A percentile compares a stretch with the other conserved stretches of the same genome.
Conservation (phyloP, 2,888 invertebrate species). For the Tetragonisca angustula region DNA sequence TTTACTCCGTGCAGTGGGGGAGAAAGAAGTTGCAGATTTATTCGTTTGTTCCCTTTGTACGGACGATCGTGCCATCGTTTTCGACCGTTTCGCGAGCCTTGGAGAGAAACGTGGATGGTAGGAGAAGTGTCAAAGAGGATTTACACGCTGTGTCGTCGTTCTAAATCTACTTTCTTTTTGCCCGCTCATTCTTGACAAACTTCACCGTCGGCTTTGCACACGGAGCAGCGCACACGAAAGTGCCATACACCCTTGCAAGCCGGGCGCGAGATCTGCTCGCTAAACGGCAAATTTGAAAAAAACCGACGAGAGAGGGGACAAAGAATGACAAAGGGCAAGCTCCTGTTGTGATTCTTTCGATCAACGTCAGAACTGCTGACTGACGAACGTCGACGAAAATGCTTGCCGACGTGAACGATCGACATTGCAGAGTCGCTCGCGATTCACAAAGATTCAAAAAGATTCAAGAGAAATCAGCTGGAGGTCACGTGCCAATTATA, state of each 20-base stretch:
- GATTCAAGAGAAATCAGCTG: no score
- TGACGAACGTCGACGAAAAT: neutral
- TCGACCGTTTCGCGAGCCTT: neutral
- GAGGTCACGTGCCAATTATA: no score
- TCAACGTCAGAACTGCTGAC: neutral
- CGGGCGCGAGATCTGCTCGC: constrained; percentile 28
- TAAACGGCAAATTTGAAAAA: constrained; percentile 10
- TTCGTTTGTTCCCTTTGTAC: neutral
- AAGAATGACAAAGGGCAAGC: neutral
- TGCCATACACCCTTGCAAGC: constrained; percentile 22
- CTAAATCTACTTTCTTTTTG: constrained; percentile 54
- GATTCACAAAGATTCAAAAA: constrained; percentile 1
- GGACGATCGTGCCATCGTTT: neutral
- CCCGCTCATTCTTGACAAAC: constrained; percentile 35
- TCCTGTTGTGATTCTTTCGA: neutral
- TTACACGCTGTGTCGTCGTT: constrained; percentile 34
- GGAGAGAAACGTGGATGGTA: neutral
- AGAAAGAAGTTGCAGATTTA: neutral
- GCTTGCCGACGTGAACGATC: no score
- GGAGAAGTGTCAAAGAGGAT: constrained; percentile 49
- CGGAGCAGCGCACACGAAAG: constrained; percentile 29
- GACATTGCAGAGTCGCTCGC: neutral
- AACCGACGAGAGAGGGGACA: neutral
- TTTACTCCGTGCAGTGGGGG: neutral
- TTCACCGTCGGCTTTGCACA: neutral